These are phyloP conservation scores for Phyto melanocephala DNA, from an alignment of 2,888 invertebrate genomes.

Conservation along the genomic window DNA sequence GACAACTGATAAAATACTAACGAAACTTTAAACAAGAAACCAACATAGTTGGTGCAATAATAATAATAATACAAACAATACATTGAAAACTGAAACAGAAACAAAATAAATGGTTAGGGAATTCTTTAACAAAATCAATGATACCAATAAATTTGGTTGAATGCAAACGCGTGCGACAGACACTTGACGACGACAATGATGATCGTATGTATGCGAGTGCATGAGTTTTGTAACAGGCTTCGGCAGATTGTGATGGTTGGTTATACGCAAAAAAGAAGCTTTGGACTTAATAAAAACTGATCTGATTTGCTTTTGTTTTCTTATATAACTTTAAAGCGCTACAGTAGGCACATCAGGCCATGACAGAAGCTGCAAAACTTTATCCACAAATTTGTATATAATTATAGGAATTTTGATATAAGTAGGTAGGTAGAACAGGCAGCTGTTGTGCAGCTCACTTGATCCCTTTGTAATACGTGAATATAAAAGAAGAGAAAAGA, in stretches of 20 bases:
- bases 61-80: constrained; percentile 56
- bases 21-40: constrained; percentile 61
- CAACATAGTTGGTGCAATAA: constrained; percentile 55
- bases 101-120: constrained; percentile 42
- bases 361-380: no score
- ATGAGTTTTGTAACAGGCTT: neutral
- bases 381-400: no score
- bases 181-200: constrained; percentile 49
- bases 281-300: constrained; percentile 27
- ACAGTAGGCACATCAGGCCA: constrained; percentile 5
- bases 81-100: neutral
- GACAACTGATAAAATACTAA: constrained; percentile 65
- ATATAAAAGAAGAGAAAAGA: no score
- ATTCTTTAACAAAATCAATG: constrained; percentile 69
- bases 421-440: no score
- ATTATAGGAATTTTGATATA: no score
- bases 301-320: neutral
- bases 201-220: constrained; percentile 22
- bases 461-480: no score
- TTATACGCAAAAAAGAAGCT: constrained; percentile 52
- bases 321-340: neutral
- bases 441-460: no score
- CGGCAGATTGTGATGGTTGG: constrained; percentile 1
- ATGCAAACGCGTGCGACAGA: constrained; percentile 76
- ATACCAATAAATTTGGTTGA: constrained; percentile 76